phyloP scores from a whole-genome alignment of 2,113 vertebrate species.

The Phodopus roborovskii region DNA sequence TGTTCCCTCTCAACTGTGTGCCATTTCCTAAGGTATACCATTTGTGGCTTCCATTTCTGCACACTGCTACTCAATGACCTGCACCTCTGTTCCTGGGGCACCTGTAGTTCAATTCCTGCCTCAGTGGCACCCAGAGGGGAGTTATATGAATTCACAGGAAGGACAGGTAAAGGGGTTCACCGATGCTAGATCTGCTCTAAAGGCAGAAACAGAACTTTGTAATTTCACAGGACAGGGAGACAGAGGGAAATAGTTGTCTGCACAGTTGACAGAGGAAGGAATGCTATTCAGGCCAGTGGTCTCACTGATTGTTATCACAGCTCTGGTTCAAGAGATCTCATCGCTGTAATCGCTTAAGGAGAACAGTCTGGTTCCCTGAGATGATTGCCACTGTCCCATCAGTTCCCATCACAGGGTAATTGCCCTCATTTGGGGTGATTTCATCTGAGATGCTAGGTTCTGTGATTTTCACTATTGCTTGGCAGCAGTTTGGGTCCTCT shows the following conservation, averaged over 20 bases:
- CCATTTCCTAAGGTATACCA: rapidly evolving
- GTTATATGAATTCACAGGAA: not conserved
- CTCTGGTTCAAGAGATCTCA: not conserved
- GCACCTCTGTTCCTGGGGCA: not conserved
- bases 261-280: not conserved
- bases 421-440: not conserved
- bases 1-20: rapidly evolving
- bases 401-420: not conserved
- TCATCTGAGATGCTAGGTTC: not conserved
- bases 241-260: not conserved
- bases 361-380: not conserved
- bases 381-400: not conserved
- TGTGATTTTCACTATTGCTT: not conserved
- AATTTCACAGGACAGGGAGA: not conserved
- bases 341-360: not conserved
- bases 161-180: not conserved
- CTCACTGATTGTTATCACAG: not conserved
- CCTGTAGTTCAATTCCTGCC: not conserved
- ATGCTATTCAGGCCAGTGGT: too few species aligned
- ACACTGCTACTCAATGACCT: rapidly evolving
- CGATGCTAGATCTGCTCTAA: not conserved
- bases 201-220: not conserved
- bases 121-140: not conserved
- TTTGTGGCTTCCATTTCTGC: too few species aligned
- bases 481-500: not conserved